These are phyloP conservation scores for Ceyx cyanopectus DNA, from an alignment of 2,113 vertebrate genomes.

Conservation along the genomic window DNA sequence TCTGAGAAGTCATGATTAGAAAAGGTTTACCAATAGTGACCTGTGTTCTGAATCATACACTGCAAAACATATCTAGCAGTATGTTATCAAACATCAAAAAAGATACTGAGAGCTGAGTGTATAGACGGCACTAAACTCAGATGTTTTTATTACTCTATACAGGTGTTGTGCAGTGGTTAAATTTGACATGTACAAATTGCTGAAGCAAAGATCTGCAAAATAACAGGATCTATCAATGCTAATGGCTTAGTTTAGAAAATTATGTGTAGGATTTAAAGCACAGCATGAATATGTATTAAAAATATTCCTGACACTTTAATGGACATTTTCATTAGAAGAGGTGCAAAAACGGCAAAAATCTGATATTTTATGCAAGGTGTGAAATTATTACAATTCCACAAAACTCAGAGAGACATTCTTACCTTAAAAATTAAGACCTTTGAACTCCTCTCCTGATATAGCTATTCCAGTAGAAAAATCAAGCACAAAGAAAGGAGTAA, in stretches of 20 bases:
- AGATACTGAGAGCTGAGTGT: neutral
- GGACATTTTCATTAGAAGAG: constrained; percentile 12
- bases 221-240: neutral
- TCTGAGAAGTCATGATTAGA: constrained; percentile 62
- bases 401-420: neutral
- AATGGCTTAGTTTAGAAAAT: constrained; percentile 26
- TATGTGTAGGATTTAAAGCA: neutral
- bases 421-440: neutral
- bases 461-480: neutral
- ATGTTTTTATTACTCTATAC: neutral
- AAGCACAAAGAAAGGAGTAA: neutral
- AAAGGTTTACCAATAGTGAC: constrained; percentile 15
- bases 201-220: constrained; percentile 28
- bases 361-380: neutral
- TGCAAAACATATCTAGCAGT: constrained; percentile 29
- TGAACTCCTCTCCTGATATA: neutral
- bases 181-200: constrained; percentile 35
- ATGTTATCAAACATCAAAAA: constrained; percentile 4
- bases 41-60: constrained; percentile 39
- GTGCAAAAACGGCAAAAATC: neutral
- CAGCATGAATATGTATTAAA: too few species aligned
- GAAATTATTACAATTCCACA: neutral
- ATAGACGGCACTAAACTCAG: neutral
- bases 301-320: too few species aligned
- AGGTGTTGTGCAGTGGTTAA: neutral